Percentiles rank a stretch among this genome's conserved stretches.
These are phyloP conservation scores for Plagodis dolabraria DNA, from an alignment of 2,888 invertebrate species.

Conservation along the genomic window DNA sequence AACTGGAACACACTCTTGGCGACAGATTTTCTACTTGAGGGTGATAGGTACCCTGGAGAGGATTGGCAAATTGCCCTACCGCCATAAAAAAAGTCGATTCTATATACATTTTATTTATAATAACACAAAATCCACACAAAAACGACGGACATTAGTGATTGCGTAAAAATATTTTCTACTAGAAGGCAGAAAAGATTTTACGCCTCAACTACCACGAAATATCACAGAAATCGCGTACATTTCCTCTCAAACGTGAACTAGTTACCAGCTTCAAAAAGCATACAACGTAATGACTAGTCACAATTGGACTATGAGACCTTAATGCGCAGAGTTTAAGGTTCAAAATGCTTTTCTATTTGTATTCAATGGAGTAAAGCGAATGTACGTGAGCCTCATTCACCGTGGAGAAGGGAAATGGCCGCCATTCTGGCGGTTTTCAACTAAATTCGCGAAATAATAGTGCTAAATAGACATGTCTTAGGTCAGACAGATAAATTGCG, in stretches of 20 bases:
- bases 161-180: conserved; percentile 18
- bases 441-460: conserved; percentile 42
- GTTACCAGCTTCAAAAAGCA: conserved; percentile 29
- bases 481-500: conserved; percentile 27
- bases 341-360: conserved; percentile 18
- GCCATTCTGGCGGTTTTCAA: conserved; percentile 49
- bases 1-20: no score
- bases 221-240: conserved; percentile 35
- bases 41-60: no score
- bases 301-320: conserved; percentile 16
- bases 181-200: conserved; percentile 37
- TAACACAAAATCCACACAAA: background rate
- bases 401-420: conserved; percentile 45
- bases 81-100: no score
- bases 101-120: background rate
- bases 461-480: conserved; percentile 38
- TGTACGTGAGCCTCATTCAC: conserved; percentile 45
- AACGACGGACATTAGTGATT: conserved; percentile 14
- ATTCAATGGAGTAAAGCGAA: conserved; percentile 31
- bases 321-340: conserved; percentile 11
- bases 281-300: conserved; percentile 30
- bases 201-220: conserved; percentile 33
- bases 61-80: no score
- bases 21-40: no score
- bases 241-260: conserved; percentile 34